Evolutionary conservation across 1,140 invertebrate species (phyloP).

Genomic region (Papilio polyxenes): DNA sequence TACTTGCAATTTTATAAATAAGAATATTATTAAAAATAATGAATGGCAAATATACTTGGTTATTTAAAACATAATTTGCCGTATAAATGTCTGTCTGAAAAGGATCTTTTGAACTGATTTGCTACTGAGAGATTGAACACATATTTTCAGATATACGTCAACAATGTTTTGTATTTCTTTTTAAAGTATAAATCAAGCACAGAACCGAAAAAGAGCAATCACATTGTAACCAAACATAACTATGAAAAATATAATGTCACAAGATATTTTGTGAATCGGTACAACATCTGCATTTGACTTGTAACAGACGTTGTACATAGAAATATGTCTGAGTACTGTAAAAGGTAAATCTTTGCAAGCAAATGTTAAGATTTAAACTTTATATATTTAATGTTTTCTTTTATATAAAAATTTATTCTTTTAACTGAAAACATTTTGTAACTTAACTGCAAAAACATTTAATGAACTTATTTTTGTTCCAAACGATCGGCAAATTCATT

Average conservation of each 20-base stretch:
- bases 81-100: too few relatives aligned
- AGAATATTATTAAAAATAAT: neutral
- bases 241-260: neutral
- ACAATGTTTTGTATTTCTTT: too few relatives aligned
- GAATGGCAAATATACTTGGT: too few relatives aligned
- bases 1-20: neutral
- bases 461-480: neutral
- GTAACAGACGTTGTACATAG: slow-evolving; percentile 7
- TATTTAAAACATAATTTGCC: too few relatives aligned
- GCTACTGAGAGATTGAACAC: too few relatives aligned
- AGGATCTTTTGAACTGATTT: neutral
- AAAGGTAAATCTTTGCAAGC: neutral
- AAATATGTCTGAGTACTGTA: neutral
- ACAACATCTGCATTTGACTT: slow-evolving; percentile 7
- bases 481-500: neutral
- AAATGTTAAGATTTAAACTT: neutral
- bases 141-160: too few relatives aligned
- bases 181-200: neutral
- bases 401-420: neutral
- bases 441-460: neutral
- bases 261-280: slow-evolving; percentile 15
- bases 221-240: neutral
- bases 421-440: neutral
- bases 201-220: neutral
- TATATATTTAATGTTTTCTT: neutral